Evolutionary conservation across 2,113 vertebrate genomes (phyloP).

Genomic region (Pyrgilauda ruficollis): DNA sequence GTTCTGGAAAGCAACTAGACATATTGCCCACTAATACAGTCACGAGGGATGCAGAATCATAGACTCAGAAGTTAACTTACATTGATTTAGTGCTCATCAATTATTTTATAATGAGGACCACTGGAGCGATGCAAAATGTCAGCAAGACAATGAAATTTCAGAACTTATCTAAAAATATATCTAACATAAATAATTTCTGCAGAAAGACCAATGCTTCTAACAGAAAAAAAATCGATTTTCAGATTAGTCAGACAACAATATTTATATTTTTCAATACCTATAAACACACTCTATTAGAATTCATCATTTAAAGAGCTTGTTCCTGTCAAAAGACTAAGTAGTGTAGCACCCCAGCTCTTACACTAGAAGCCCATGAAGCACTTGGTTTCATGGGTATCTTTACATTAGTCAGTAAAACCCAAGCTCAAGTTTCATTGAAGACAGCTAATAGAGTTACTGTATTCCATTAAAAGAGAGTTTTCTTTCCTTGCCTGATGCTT

Average conservation of each 20-base stretch:
- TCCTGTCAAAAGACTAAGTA: background rate
- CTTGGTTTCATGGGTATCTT: constrained; percentile 21
- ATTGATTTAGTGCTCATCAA: background rate
- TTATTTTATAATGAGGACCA: background rate
- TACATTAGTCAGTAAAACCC: background rate
- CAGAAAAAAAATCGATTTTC: background rate
- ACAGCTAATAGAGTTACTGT: background rate
- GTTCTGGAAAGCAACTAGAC: background rate
- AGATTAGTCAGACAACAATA: background rate
- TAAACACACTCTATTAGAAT: background rate
- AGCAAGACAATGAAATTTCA: background rate
- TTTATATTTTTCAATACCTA: background rate
- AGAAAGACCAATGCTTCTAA: background rate
- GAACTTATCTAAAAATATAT: background rate
- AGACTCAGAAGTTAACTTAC: background rate
- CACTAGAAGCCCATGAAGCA: background rate
- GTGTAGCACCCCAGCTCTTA: background rate
- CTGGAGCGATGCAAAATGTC: background rate
- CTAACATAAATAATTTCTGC: background rate
- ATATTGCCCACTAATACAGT: background rate
- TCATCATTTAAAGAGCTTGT: background rate
- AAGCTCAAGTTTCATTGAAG: constrained; percentile 18
- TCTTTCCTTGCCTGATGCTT: background rate
- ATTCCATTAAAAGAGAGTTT: constrained; percentile 20
- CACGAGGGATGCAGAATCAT: background rate